Evolutionary conservation across 2,113 vertebrate genomes (phyloP).

Genomic region (Sylvietta virens): DNA sequence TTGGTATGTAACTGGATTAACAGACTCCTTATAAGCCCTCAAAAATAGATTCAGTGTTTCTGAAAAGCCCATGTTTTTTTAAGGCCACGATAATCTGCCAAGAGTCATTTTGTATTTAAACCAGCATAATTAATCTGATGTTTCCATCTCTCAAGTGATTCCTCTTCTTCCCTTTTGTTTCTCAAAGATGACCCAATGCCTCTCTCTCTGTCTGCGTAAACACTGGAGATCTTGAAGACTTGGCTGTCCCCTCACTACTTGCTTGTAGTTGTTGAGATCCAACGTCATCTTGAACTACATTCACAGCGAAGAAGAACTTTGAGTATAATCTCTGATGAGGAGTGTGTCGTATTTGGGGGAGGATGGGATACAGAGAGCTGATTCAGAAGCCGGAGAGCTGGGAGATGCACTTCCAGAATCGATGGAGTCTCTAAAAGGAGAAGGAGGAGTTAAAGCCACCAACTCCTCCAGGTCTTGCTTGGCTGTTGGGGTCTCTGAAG

Average conservation of each 20-base stretch:
- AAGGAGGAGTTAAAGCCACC: constrained; percentile 93
- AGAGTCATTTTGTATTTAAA: constrained; percentile 55
- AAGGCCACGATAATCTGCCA: constrained; percentile 89
- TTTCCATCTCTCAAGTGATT: constrained; percentile 27
- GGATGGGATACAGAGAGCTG: constrained; percentile 84
- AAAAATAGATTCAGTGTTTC: constrained; percentile 73
- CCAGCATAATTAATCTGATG: constrained; percentile 49
- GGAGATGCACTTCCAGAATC: constrained; percentile 87
- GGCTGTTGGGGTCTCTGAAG: constrained; percentile 69
- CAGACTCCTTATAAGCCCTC: constrained; percentile 72
- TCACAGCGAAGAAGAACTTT: constrained; percentile 99
- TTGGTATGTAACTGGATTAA: constrained; percentile 70
- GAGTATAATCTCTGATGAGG: constrained; percentile 93
- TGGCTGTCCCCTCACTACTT: background rate
- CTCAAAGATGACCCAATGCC: background rate
- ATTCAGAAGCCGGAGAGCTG: constrained; percentile 81
- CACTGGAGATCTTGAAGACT: constrained; percentile 55
- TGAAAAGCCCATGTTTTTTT: constrained; percentile 90
- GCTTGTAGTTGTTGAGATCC: constrained; percentile 18
- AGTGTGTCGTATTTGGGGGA: constrained; percentile 91
- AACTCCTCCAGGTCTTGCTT: constrained; percentile 90
- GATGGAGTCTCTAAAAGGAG: constrained; percentile 94
- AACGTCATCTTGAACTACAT: constrained; percentile 17
- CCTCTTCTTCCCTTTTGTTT: constrained; percentile 6
- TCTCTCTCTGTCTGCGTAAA: constrained; percentile 41